These are phyloP conservation scores for Holocentrus rufus DNA, from an alignment of 2,797 vertebrate species.

Conservation along the genomic window DNA sequence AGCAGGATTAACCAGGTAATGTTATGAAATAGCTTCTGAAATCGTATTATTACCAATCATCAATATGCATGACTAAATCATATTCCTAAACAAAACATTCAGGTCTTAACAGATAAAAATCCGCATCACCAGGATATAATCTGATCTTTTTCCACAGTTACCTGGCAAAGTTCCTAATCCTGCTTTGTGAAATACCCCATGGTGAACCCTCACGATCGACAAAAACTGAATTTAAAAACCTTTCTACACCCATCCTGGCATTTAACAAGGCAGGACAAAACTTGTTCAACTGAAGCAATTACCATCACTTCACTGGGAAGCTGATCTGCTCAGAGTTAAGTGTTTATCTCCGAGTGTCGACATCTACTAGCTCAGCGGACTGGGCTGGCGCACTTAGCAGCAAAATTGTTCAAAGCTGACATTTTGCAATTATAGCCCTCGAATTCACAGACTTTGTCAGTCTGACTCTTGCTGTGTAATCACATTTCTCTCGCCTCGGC, in stretches of 20 bases:
- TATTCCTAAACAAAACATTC: too few species aligned
- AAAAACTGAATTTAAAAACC: background rate
- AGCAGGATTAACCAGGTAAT: too few species aligned
- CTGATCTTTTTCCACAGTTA: too few species aligned
- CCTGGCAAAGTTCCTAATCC: too few species aligned
- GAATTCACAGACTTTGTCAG: background rate
- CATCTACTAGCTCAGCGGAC: background rate
- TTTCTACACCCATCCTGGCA: background rate
- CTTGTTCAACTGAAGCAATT: background rate
- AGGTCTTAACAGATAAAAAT: too few species aligned
- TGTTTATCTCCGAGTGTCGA: background rate
- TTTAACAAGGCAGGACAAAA: too few species aligned
- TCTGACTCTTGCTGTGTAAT: background rate
- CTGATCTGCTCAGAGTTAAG: background rate
- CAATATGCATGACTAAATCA: too few species aligned
- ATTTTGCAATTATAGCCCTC: too few species aligned
- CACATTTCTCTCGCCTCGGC: background rate
- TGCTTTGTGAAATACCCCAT: too few species aligned
- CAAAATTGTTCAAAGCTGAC: background rate
- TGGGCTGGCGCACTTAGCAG: background rate
- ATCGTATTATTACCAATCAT: too few species aligned
- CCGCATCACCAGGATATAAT: too few species aligned
- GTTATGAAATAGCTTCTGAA: too few species aligned
- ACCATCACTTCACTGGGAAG: background rate
- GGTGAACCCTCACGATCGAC: background rate